These are phyloP conservation scores for Astur gentilis DNA, from an alignment of 2,113 vertebrate genomes.

Conservation along the genomic window DNA sequence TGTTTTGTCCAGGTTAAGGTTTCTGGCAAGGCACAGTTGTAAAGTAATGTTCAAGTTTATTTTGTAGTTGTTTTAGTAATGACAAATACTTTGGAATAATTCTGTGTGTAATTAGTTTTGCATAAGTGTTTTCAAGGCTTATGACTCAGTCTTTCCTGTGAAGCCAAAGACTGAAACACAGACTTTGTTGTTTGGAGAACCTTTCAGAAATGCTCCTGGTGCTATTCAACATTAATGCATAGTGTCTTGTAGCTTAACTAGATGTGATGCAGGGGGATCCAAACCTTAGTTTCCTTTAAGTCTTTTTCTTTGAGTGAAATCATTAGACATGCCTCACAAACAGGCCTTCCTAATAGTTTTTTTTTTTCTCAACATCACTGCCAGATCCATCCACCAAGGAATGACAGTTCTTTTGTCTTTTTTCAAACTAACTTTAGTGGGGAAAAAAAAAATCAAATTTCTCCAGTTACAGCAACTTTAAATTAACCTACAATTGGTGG, in stretches of 20 bases:
- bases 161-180: background rate
- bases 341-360: background rate
- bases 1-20: background rate
- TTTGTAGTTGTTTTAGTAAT: background rate
- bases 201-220: background rate
- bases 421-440: background rate
- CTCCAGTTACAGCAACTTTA: background rate
- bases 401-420: background rate
- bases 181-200: constrained; percentile 14
- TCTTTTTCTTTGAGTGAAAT: background rate
- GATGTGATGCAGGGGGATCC: background rate
- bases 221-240: background rate
- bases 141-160: background rate
- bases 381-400: background rate
- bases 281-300: background rate
- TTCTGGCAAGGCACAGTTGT: background rate
- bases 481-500: background rate
- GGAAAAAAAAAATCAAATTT: background rate
- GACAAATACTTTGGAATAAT: background rate
- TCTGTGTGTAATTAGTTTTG: background rate
- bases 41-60: background rate
- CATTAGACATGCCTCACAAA: background rate
- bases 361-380: background rate
- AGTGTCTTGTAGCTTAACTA: background rate
- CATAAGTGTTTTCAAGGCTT: background rate